Percentiles rank a stretch among this genome's conserved stretches.
Evolutionary conservation across 2,888 invertebrate genomes (phyloP).

Genomic region (Metopia argyrocephala): DNA sequence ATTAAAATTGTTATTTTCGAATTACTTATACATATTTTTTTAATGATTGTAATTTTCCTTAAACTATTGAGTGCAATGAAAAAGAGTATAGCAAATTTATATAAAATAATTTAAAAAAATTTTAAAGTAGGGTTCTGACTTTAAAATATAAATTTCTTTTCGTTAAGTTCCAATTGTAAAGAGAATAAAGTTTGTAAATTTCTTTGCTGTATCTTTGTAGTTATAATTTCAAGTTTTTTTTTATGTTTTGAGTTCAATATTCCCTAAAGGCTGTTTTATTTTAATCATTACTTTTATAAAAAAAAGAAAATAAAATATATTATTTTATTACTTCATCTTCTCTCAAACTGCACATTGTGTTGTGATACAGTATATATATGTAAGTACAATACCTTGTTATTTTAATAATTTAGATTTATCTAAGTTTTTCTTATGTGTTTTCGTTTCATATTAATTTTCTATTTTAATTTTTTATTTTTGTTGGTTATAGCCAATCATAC

Average conservation of each 20-base stretch:
- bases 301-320: not conserved
- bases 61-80: too few species aligned
- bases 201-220: not conserved
- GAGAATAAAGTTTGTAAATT: not conserved
- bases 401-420: too few species aligned
- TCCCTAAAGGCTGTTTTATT: constrained; percentile 47
- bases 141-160: not conserved
- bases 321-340: not conserved
- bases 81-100: too few species aligned
- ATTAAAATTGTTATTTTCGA: too few species aligned
- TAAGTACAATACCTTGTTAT: too few species aligned
- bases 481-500: not conserved
- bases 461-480: not conserved
- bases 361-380: too few species aligned
- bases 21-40: too few species aligned
- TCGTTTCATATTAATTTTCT: constrained; percentile 22
- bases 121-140: not conserved
- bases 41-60: too few species aligned
- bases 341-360: too few species aligned
- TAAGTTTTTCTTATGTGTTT: constrained; percentile 5
- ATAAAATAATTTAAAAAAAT: not conserved
- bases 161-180: not conserved
- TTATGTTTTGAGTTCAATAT: constrained; percentile 21
- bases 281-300: constrained; percentile 8
- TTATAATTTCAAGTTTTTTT: not conserved